These are phyloP conservation scores for Copidosoma aretas DNA, from an alignment of 2,888 invertebrate species.

Conservation along the genomic window DNA sequence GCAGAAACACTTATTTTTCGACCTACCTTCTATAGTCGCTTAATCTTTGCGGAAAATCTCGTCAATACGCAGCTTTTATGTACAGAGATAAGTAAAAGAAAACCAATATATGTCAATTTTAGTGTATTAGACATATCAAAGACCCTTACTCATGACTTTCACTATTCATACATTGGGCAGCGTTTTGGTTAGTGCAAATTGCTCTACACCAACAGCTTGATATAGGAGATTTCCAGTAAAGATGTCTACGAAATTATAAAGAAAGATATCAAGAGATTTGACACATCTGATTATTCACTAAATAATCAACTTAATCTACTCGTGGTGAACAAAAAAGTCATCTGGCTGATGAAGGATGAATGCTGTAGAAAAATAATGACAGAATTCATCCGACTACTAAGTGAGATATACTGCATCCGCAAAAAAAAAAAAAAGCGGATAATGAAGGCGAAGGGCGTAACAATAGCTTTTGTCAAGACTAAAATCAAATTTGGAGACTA, in stretches of 20 bases:
- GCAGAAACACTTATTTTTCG: conserved; percentile 44
- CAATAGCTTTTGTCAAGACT: conserved; percentile 33
- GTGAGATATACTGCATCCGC: conserved; percentile 41
- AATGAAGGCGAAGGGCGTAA: conserved; percentile 45
- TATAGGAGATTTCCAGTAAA: not conserved
- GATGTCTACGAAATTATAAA: not conserved
- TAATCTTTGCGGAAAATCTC: conserved; percentile 53
- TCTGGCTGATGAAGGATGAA: conserved; percentile 49
- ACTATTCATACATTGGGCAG: conserved; percentile 44
- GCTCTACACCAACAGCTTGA: not conserved
- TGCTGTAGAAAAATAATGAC: conserved; percentile 47
- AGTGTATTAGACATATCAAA: conserved; percentile 48
- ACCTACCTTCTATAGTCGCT: conserved; percentile 53
- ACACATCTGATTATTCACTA: conserved; percentile 39
- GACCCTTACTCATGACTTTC: conserved; percentile 52
- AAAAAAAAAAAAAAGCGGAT: conserved; percentile 22
- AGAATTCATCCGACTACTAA: conserved; percentile 45
- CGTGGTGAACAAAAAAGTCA: not conserved
- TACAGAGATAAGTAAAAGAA: conserved; percentile 44
- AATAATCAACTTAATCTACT: not conserved
- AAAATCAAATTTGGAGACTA: conserved; percentile 38
- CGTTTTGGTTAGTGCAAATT: not conserved
- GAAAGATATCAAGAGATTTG: conserved; percentile 19
- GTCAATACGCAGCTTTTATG: conserved; percentile 48
- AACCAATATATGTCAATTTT: conserved; percentile 45